Base-by-base conservation (phyloP, 2,888 invertebrate species). In the Eumacrocentrus americanus region DNA sequence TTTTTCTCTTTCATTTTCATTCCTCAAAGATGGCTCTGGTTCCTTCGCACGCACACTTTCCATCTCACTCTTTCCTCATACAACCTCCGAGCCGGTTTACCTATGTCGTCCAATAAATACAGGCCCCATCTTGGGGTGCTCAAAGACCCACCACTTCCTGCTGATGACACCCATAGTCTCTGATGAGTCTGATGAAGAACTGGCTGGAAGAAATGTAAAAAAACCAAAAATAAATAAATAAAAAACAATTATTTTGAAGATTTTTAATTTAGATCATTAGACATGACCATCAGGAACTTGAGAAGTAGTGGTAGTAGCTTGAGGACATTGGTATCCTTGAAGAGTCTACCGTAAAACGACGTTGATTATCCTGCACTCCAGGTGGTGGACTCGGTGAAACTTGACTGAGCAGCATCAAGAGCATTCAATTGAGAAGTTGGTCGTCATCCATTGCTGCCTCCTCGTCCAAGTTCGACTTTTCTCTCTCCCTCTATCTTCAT, bases 21-120 rank as follows among this genome's bases (percentile, higher is more conserved):
- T 78, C 77, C 71, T 67, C 64, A 65, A 67, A 72, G 68, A 70
- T 74, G 70, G 67, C 65, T 70, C 63, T 61, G 48, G 47, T 63
- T 61, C 58, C 58, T 63, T 62, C 57, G 62, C 65, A 65, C 66
- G 61, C 64, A 62, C 63, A 46, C 44, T 25, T 25, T 25, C 46
- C 51, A 34, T 20, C 58, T 51, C 25, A 42, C 52, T 22, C 52
- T 35, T 58, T 44, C 29, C 44, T 52, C 52, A 46, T 44, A 52
- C 44, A 46, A 42, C 40, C 50, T 20, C 22, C 76, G 74, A 79
- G 78, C 79, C 78, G 78, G 79, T 78, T 78, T 78, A 70, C 73
- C 74, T 77, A 76, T 78, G 78, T 75, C 71, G 73, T 75, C 73
- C 75, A 78, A 79, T 78, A 79, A 77, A 78, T 75, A 75, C 76